These are phyloP conservation scores for Melinaea menophilus DNA, from an alignment of 2,888 invertebrate genomes.

Conservation along the genomic window DNA sequence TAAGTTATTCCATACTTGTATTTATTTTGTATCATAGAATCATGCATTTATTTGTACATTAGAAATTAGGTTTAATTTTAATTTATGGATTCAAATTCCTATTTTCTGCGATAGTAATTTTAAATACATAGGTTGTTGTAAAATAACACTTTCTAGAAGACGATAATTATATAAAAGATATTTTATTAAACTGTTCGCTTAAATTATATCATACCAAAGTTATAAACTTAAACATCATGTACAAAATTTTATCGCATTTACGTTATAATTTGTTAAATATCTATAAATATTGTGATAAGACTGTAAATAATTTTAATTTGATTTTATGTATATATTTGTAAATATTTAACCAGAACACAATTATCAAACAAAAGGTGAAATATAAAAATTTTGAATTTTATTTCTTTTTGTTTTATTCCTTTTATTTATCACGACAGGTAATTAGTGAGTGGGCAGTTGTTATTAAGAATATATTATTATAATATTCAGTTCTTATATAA, in stretches of 20 bases:
- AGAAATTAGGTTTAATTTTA: constrained; percentile 50
- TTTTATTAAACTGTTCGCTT: constrained; percentile 40
- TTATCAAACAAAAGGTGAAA: constrained; percentile 58
- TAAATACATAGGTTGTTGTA: constrained; percentile 55
- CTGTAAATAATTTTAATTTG: constrained; percentile 64
- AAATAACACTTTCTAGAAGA: constrained; percentile 18
- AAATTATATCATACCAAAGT: constrained; percentile 74
- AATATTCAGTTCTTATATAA: too few relatives aligned
- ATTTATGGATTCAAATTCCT: constrained; percentile 63
- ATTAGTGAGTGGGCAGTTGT: too few relatives aligned
- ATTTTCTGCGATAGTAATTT: constrained; percentile 73
- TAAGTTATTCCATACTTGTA: constrained; percentile 62
- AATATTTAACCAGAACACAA: constrained; percentile 54
- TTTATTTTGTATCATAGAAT: constrained; percentile 55
- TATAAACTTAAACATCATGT: constrained; percentile 63
- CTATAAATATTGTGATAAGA: constrained; percentile 45
- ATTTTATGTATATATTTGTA: constrained; percentile 65
- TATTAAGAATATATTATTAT: too few relatives aligned
- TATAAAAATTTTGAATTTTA: constrained; percentile 71
- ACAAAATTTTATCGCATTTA: constrained; percentile 61
- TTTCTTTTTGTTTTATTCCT: constrained; percentile 72
- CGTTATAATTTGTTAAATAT: constrained; percentile 51
- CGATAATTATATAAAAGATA: constrained; percentile 19
- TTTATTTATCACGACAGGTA: constrained; percentile 29
- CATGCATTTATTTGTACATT: constrained; percentile 63